A percentile compares a stretch with the other conserved stretches of the same genome.
Evolutionary conservation across 2,888 invertebrate species (phyloP).

Genomic region (Allolobophora icterica): DNA sequence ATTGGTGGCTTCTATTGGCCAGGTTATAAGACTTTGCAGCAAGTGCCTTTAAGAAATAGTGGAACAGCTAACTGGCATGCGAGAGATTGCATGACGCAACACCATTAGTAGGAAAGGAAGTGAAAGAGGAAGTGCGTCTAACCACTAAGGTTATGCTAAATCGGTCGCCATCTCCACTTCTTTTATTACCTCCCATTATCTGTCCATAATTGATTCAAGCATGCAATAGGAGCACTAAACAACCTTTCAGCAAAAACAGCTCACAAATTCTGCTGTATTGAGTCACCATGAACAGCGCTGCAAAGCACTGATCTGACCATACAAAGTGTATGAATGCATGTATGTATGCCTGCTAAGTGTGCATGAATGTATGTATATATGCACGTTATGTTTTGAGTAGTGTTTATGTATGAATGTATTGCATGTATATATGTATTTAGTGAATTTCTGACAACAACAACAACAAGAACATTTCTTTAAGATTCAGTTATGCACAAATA

Average conservation of each 20-base stretch:
- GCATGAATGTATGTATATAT: no score
- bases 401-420: no score
- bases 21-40: background rate
- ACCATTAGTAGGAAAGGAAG: constrained; percentile 21
- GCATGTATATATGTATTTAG: no score
- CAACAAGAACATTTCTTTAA: no score
- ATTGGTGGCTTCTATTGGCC: background rate
- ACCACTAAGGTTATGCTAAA: constrained; percentile 3
- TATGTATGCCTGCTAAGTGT: no score
- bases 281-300: background rate
- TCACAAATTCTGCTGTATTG: background rate
- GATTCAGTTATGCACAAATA: no score
- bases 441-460: no score
- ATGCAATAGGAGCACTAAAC: constrained; percentile 20
- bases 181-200: constrained; percentile 11
- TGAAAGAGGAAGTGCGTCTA: background rate
- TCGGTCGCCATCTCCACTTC: constrained; percentile 24
- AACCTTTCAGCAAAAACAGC: background rate
- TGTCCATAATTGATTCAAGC: constrained; percentile 19
- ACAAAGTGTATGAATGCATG: background rate
- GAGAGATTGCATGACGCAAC: constrained; percentile 18
- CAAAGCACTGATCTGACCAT: background rate
- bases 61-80: background rate
- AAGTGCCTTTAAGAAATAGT: constrained; percentile 21
- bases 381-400: no score